Evolutionary conservation across 1,140 invertebrate species (phyloP), one percentile per base, ranked within the genome.

Genomic region (Saccostrea cuccullata): DNA sequence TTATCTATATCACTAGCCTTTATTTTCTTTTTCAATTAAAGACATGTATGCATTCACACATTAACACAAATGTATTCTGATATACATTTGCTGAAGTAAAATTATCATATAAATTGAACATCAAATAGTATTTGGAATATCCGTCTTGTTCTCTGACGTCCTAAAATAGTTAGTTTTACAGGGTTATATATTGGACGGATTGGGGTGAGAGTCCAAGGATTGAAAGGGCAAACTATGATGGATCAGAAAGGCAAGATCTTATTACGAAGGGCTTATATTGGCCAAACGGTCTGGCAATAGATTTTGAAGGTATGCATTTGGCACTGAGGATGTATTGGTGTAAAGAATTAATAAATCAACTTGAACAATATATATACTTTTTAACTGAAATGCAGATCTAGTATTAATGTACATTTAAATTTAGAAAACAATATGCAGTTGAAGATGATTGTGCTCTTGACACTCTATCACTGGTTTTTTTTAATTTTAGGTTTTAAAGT

Each of bases 181-280:
- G 93, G 67, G 70, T 91, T 60, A 95, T 99, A 15, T 99, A 99
- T 95, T 99, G 98, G 98, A 99, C 98, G 0, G 99, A 99, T 94
- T 99, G 99, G 98, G 99, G 99, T 60, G 98, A 98, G 92, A 98
- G 98, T 95, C 98, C 99, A 0, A 95, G 98, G 2, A 98, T 99
- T 84, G 99, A 99, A 95, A 95, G 98, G 88, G 97, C 98, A 9
- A 98, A 98, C 47, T 98, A 99, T 97, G 98, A 99, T 93, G 99
- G 99, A 2, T 84, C 89, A 5, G 90, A 91, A 60, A 70, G 94
- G 67, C 83, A 70, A 58, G 56, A 58, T 11, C 89, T 94, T 20
- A 82, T 92, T 11, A 85, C 70, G 11, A 67, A 70, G 11, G 70
- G 70, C 12, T 95, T 97, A 8, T 73, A 26, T 1, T 91, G 90